Evolutionary conservation across 1,140 invertebrate genomes (phyloP).

Genomic region (Zaprionus ornatus): DNA sequence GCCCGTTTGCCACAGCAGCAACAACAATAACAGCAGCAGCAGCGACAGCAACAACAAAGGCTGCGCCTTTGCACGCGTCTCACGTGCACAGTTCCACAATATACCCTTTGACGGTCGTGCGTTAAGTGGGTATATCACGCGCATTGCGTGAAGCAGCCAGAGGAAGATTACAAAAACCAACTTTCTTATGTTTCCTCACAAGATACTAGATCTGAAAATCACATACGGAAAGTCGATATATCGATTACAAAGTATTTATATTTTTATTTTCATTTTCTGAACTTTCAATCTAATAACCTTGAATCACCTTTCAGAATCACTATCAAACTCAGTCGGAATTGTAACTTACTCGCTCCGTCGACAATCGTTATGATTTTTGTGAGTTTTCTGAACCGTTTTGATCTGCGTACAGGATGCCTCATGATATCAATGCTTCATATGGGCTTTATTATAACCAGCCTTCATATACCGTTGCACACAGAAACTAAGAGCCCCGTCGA

Average conservation of each 20-base stretch:
- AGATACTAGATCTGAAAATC: too few species aligned
- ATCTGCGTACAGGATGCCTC: slow-evolving; percentile 24
- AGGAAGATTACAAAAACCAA: too few species aligned
- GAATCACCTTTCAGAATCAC: background rate
- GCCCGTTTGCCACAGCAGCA: slow-evolving; percentile 27
- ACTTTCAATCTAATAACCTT: background rate
- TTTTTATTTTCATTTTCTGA: background rate
- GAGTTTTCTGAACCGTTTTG: slow-evolving; percentile 21
- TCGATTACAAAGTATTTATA: background rate
- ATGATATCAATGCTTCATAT: background rate
- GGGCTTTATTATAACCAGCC: background rate
- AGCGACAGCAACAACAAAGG: slow-evolving; percentile 35
- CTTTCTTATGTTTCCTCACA: too few species aligned
- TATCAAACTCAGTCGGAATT: background rate
- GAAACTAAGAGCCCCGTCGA: accelerated
- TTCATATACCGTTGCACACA: background rate
- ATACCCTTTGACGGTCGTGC: slow-evolving; percentile 1
- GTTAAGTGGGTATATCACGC: background rate
- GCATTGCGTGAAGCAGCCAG: background rate
- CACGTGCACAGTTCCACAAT: slow-evolving; percentile 32
- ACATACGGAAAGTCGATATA: too few species aligned
- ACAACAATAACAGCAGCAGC: slow-evolving; percentile 4
- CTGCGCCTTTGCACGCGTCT: slow-evolving; percentile 52
- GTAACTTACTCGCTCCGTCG: background rate
- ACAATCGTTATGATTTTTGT: slow-evolving; percentile 18